Base-by-base conservation (phyloP, 2,113 vertebrate genomes). In the Paradisaea rubra region DNA sequence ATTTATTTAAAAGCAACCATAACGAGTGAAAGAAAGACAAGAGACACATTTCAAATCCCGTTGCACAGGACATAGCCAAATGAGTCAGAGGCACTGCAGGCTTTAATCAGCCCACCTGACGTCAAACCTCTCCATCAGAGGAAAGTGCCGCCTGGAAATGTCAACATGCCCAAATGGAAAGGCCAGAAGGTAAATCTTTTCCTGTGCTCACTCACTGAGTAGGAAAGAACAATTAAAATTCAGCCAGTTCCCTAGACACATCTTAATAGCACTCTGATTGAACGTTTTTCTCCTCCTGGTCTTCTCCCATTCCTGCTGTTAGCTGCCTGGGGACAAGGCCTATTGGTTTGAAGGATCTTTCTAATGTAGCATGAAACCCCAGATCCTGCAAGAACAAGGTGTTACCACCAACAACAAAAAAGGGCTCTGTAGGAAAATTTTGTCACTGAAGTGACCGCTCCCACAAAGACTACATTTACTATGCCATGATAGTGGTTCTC, bases 71-170 rank as follows among this genome's bases (percentile, higher is more conserved):
- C 9, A 2, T 86, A 80, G 72, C 66, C 83, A 92, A 89, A 86
- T 95, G 97, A 95, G 73, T 97, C 95, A 91, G 90, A 95, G 54
- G 87, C 42, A 53, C 71, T 64, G 71, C 72, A 49, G 63, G 60
- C 88, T 52, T 66, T 92, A 96, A 60, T 76, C 73, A 37, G 91
- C 68, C 91, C 90, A 92, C 93, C 54, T 76, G 94, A 97, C 76
- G 95, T 97, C 97, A 97, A 90, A 93, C 45, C 88, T 89, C 94
- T 91, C 89, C 94, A 96, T 97, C 96, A 96, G 95, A 96, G 88
- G 78, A 85, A 85, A 94, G 54, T 50, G 37, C 77, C 44, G 76
- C 93, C 95, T 96, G 96, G 94, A 97, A 97, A 95, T 96, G 94
- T 96, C 94, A 96, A 94, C 92, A 84, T 86, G 88, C 79, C 82